phyloP scores from a whole-genome alignment of 1,140 invertebrate species.

The Telenomus remus region DNA sequence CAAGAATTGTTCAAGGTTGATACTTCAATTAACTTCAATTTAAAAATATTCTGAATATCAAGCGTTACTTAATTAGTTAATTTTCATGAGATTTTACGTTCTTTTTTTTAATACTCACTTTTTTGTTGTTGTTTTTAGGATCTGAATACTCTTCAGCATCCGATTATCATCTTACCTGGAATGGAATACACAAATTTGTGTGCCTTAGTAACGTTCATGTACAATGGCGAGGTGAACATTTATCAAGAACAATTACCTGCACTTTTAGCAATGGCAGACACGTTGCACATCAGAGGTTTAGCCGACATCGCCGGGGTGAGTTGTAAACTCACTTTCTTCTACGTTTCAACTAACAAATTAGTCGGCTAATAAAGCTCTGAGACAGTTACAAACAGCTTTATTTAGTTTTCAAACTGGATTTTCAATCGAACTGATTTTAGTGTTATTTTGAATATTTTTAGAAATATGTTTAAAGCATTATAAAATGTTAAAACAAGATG shows the following conservation, averaged over 20 bases:
- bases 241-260: constrained; percentile 87
- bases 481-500: too few relatives aligned
- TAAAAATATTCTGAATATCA: too few relatives aligned
- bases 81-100: too few relatives aligned
- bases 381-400: too few relatives aligned
- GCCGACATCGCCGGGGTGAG: constrained; percentile 86
- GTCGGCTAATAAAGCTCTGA: constrained; percentile 3
- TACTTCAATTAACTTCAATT: constrained; percentile 7
- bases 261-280: constrained; percentile 87
- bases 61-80: too few relatives aligned
- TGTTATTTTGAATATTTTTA: too few relatives aligned
- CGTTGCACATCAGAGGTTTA: constrained; percentile 89
- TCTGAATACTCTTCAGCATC: constrained; percentile 83
- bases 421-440: too few relatives aligned
- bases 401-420: too few relatives aligned
- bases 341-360: constrained; percentile 27
- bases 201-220: constrained; percentile 92
- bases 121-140: constrained; percentile 80
- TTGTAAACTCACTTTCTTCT: constrained; percentile 6
- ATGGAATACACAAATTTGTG: constrained; percentile 87
- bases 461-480: too few relatives aligned
- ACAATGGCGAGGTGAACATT: constrained; percentile 92
- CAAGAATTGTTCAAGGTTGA: constrained; percentile 88
- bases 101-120: too few relatives aligned
- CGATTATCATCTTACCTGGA: constrained; percentile 88